phyloP scores from a whole-genome alignment of 53 echinoderm and acorn worm species.

The Actinopyga echinites region DNA sequence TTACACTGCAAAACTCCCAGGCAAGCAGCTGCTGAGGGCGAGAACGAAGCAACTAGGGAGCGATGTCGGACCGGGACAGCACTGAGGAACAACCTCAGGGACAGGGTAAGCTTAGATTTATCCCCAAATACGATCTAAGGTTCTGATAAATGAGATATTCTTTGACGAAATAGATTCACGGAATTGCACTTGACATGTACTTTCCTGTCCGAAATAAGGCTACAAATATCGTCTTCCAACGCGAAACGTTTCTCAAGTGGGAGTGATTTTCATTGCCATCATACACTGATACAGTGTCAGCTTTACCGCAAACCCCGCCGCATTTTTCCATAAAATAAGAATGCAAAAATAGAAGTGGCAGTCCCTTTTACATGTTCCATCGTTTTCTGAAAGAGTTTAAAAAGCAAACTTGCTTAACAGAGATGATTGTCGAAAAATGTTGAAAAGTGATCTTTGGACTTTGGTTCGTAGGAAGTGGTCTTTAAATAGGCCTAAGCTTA shows the following conservation, averaged over 20 bases:
- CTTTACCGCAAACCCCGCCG: no score
- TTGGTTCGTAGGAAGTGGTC: neutral
- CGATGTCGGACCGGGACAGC: constrained; percentile 99
- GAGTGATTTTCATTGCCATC: no score
- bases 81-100: constrained; percentile 97
- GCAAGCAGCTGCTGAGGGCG: constrained; percentile 60
- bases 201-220: no score
- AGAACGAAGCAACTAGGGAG: constrained; percentile 57
- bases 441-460: constrained; percentile 3
- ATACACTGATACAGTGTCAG: no score
- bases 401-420: no score
- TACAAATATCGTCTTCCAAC: no score
- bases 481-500: constrained; percentile 19
- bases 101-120: constrained; percentile 79
- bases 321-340: no score
- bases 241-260: no score
- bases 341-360: no score
- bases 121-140: neutral
- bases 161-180: neutral
- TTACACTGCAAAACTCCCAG: constrained; percentile 30
- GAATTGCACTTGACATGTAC: no score
- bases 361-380: no score
- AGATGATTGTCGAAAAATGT: neutral
- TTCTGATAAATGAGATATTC: neutral
- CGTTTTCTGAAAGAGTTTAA: no score